Evolutionary conservation across 2,797 vertebrate species (phyloP), one percentile per base, ranked within the genome.

Genomic region (Lutjanus argentimaculatus): DNA sequence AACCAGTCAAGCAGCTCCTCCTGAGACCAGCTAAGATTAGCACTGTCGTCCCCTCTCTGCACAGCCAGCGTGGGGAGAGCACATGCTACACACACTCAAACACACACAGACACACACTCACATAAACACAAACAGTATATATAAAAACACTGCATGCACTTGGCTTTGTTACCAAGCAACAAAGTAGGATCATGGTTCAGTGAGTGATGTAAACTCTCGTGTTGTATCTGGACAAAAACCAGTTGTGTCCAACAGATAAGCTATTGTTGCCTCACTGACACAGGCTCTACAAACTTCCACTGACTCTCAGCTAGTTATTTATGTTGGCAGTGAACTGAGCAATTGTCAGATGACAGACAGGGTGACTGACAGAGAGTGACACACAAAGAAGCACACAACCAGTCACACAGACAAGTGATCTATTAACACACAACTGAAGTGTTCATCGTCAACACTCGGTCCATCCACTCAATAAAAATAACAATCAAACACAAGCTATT

Each of bases 121-220:
- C 52, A 21, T 55, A 71, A 14, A 79, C 30, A 77, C 16, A 84
- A 22, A 75, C 22, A 77, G 40, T 71, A 46, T 36, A 53, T 53
- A 42, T n/a, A 62, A 59, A 68, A 71, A 19, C 59, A 70, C 55
- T 46, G 43, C 59, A 77, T 36, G 49, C 57, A 79, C 57, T 65
- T 66, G 65, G n/a, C 76, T 82, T 85, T 82, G 91, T 93, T 89
- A 66, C 88, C 69, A 85, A 72, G 92, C 86, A 92, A 92, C 90
- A 87, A 74, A 83, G 79, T 45, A 55, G 13, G n/a, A 89, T 67
- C 63, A 80, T 14, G 69, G 61, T 84, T 87, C 75, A 87, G 65
- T 21, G 69, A 67, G 75, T 52, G 79, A 86, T 80, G 59, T 65
- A 70, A 85, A 80, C 62, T 46, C 57, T 79, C 77, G 84, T 82